Evolutionary conservation across 2,797 vertebrate species (phyloP).

Genomic region (Melanotaenia trifasciata): DNA sequence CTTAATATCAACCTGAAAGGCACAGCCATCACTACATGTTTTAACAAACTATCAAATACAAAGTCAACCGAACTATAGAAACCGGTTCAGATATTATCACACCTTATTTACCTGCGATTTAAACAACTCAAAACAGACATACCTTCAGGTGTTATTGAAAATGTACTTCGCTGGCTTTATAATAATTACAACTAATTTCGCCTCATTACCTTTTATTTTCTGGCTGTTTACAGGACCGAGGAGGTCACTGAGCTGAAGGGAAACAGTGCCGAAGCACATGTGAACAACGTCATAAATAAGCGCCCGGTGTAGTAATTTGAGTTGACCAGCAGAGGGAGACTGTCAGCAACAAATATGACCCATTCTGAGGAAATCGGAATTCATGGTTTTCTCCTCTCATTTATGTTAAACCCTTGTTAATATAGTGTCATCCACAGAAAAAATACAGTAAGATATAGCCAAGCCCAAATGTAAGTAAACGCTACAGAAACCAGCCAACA

Average conservation of each 20-base stretch:
- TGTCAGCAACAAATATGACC: background rate
- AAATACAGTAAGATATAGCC: background rate
- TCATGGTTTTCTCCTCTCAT: background rate
- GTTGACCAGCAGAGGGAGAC: slow-evolving; percentile 45
- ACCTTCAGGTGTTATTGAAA: background rate
- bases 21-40: slow-evolving; percentile 39
- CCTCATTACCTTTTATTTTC: background rate
- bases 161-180: background rate
- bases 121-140: background rate
- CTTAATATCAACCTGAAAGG: slow-evolving; percentile 31
- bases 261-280: slow-evolving; percentile 19
- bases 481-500: no score
- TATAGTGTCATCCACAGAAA: background rate
- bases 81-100: background rate
- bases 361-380: background rate
- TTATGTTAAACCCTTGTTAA: background rate
- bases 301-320: slow-evolving; percentile 44
- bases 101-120: background rate
- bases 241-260: slow-evolving; percentile 52
- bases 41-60: rapidly evolving
- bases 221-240: background rate
- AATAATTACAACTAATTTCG: rapidly evolving
- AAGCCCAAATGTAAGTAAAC: no score
- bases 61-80: background rate
- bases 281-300: slow-evolving; percentile 62